These are phyloP conservation scores for Drosophila ezoana DNA, from an alignment of 2,888 invertebrate genomes.

Conservation along the genomic window DNA sequence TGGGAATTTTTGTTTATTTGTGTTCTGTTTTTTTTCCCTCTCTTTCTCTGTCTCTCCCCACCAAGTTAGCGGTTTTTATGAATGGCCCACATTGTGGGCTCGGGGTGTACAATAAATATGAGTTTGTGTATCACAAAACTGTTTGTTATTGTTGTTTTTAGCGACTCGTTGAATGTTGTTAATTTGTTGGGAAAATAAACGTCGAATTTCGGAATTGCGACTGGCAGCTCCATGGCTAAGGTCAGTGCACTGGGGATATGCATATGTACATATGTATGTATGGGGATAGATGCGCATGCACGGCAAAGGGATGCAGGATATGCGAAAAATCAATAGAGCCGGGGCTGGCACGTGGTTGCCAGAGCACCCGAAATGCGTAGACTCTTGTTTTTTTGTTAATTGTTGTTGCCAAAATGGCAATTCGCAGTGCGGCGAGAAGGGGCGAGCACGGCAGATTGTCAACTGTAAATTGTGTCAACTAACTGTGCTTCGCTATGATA, in stretches of 20 bases:
- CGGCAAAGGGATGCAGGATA: constrained; percentile 41
- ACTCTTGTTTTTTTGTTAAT: no score
- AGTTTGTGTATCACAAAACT: constrained; percentile 24
- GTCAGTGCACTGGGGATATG: constrained; percentile 53
- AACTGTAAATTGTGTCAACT: constrained; percentile 55
- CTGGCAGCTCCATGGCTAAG: constrained; percentile 46
- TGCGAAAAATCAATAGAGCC: constrained; percentile 72
- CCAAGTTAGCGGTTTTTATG: constrained; percentile 48
- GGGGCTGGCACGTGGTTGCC: constrained; percentile 54
- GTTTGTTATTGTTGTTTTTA: constrained; percentile 33
- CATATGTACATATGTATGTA: background rate
- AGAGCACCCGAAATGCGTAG: constrained; percentile 1
- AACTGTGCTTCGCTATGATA: constrained; percentile 30
- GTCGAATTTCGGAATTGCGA: constrained; percentile 25
- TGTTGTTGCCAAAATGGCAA: background rate
- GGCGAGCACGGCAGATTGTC: constrained; percentile 25
- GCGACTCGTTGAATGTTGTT: constrained; percentile 44
- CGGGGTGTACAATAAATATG: constrained; percentile 22
- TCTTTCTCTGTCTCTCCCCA: background rate
- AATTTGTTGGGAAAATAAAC: constrained; percentile 60
- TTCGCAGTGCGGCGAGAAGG: constrained; percentile 14
- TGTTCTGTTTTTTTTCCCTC: constrained; percentile 11
- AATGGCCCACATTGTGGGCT: constrained; percentile 72
- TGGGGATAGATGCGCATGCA: constrained; percentile 54
- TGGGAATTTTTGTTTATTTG: constrained; percentile 34